phyloP scores from a whole-genome alignment of 1,140 invertebrate species.

The Epicauta chinensis region DNA sequence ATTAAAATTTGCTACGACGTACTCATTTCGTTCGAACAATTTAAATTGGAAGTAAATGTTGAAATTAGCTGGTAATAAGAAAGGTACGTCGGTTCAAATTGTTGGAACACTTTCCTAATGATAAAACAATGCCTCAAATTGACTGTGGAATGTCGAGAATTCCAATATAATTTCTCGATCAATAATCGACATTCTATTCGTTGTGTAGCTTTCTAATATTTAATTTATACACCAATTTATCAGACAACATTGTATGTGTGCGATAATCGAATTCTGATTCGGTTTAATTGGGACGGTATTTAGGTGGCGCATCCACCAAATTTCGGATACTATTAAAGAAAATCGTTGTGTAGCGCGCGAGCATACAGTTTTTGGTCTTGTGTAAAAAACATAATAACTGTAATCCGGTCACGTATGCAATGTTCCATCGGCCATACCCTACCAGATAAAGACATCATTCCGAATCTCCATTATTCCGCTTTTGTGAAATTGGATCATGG shows the following conservation, averaged over 20 bases:
- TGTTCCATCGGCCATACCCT: slow-evolving; percentile 23
- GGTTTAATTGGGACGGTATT: too few relatives aligned
- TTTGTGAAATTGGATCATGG: slow-evolving; percentile 25
- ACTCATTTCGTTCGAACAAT: too few relatives aligned
- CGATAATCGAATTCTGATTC: too few relatives aligned
- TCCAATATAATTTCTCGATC: slow-evolving; percentile 17
- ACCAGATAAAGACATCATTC: slow-evolving; percentile 30
- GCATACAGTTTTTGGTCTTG: too few relatives aligned
- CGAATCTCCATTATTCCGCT: slow-evolving; percentile 28
- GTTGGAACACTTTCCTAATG: slow-evolving; percentile 12
- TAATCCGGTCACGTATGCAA: slow-evolving; percentile 27
- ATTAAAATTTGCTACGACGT: too few relatives aligned
- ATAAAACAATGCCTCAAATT: slow-evolving; percentile 18
- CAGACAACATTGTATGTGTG: too few relatives aligned
- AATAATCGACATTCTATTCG: slow-evolving; percentile 4
- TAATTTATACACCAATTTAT: background rate
- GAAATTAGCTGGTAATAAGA: slow-evolving; percentile 16
- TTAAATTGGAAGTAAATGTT: background rate
- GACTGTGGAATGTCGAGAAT: slow-evolving; percentile 11
- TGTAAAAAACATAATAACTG: slow-evolving; percentile 13
- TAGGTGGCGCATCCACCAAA: too few relatives aligned
- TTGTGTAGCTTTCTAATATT: slow-evolving; percentile 9
- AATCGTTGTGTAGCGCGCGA: too few relatives aligned
- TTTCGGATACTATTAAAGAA: too few relatives aligned
- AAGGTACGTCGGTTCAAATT: slow-evolving; percentile 11